Percentiles rank a stretch among this genome's conserved stretches.
Conservation (phyloP, 37 sponge, comb jelly and placozoan species). For the Spongilla lacustris region DNA sequence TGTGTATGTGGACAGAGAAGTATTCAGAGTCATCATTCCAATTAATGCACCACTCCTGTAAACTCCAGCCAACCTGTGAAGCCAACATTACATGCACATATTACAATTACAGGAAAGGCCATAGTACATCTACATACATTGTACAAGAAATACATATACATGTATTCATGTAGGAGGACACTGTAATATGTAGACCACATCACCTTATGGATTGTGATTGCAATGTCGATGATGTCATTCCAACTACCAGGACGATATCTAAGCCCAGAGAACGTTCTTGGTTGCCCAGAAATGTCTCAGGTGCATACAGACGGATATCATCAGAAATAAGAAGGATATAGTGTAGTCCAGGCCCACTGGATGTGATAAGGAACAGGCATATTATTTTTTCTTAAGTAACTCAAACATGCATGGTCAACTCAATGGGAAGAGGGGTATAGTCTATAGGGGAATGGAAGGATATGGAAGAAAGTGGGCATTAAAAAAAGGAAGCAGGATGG, state of each 20-base stretch:
- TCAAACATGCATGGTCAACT: too few species aligned
- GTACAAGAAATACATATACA: too few species aligned
- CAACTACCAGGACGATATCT: conserved; percentile 12
- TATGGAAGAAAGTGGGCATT: neutral
- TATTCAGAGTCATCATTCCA: neutral
- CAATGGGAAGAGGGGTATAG: too few species aligned
- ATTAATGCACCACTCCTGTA: neutral
- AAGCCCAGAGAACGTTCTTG: conserved; percentile 46
- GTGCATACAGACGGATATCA: conserved; percentile 40
- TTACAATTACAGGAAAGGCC: too few species aligned
- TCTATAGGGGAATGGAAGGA: neutral
- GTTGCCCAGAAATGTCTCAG: conserved; percentile 47
- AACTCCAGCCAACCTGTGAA: neutral
- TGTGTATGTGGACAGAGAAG: neutral
- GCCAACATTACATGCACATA: too few species aligned
- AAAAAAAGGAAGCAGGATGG: neutral
- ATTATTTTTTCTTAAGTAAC: too few species aligned
- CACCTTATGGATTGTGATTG: neutral
- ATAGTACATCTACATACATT: too few species aligned
- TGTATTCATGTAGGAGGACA: too few species aligned
- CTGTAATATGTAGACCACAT: neutral
- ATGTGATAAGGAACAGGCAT: neutral
- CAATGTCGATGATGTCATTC: neutral
- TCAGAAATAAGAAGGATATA: conserved; percentile 30
- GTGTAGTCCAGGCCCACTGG: conserved; percentile 23